These are phyloP conservation scores for Perodicticus potto DNA, from an alignment of 2,797 vertebrate genomes.

Conservation along the genomic window DNA sequence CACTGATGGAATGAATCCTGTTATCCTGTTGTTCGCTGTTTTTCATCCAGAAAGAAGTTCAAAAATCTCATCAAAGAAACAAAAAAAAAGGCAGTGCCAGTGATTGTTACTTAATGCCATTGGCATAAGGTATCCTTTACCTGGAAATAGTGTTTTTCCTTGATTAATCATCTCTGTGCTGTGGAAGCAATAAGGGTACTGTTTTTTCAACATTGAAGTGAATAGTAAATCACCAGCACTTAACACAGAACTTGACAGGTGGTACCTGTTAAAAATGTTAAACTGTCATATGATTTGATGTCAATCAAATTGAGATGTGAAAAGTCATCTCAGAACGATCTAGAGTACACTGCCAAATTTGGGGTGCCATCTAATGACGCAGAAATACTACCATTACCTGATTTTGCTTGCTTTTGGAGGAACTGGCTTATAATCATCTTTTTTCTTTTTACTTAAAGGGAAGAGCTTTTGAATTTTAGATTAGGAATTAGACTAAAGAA, in stretches of 20 bases:
- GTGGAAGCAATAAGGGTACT: background rate
- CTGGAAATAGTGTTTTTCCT: background rate
- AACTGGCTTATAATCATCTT: background rate
- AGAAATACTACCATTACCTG: background rate
- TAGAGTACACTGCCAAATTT: background rate
- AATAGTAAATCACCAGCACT: background rate
- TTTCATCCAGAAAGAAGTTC: background rate
- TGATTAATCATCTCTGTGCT: background rate
- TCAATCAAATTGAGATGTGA: background rate
- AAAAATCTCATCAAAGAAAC: background rate
- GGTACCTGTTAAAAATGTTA: background rate
- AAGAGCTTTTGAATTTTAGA: background rate
- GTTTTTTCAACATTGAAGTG: background rate
- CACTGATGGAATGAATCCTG: background rate
- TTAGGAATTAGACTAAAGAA: constrained; percentile 18
- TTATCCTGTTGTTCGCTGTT: background rate
- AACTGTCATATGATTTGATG: background rate
- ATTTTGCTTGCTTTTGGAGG: background rate
- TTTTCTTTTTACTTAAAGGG: constrained; percentile 10
- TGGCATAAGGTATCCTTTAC: background rate
- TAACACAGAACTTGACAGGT: background rate
- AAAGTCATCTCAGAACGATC: background rate
- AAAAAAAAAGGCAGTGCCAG: background rate
- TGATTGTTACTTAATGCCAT: background rate
- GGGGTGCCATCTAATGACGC: background rate